Conservation (phyloP, 2,797 vertebrate species). For the Anisognathus igniventris region DNA sequence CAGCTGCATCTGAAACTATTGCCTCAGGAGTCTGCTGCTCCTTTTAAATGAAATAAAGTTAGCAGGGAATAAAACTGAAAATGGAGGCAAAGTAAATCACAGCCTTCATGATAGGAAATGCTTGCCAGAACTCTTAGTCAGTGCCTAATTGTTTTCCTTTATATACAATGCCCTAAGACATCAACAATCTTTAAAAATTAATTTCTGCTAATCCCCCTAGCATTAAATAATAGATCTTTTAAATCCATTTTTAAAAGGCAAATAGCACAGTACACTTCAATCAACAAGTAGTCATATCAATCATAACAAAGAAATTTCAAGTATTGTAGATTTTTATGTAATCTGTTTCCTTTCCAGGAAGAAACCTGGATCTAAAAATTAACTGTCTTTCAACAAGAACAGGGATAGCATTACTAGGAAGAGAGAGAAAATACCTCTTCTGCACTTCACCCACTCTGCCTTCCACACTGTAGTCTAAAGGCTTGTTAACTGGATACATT, state of each 20-base stretch:
- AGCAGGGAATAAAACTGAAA: conserved; percentile 13
- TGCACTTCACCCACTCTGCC: not conserved
- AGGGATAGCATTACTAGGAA: not conserved
- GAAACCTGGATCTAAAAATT: not conserved
- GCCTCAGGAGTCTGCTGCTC: conserved; percentile 20
- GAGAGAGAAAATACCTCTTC: not conserved
- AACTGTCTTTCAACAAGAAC: not conserved
- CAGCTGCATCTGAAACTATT: conserved; percentile 22
- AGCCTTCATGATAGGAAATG: not conserved
- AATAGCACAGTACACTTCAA: not conserved
- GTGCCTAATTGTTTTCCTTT: not conserved
- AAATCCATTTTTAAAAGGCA: not conserved
- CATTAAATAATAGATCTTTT: not conserved
- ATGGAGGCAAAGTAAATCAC: not conserved
- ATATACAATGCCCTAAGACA: not conserved
- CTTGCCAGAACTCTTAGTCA: not conserved
- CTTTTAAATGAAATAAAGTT: conserved; percentile 44
- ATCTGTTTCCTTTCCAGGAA: not conserved
- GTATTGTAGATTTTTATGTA: not conserved
- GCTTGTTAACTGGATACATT: not conserved
- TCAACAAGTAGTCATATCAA: not conserved
- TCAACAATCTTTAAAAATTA: not conserved
- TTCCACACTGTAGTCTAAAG: not conserved
- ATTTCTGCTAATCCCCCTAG: not conserved
- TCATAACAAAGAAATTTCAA: not conserved